Conservation (phyloP, 2,888 invertebrate species). For the Augochlorella aurata region DNA sequence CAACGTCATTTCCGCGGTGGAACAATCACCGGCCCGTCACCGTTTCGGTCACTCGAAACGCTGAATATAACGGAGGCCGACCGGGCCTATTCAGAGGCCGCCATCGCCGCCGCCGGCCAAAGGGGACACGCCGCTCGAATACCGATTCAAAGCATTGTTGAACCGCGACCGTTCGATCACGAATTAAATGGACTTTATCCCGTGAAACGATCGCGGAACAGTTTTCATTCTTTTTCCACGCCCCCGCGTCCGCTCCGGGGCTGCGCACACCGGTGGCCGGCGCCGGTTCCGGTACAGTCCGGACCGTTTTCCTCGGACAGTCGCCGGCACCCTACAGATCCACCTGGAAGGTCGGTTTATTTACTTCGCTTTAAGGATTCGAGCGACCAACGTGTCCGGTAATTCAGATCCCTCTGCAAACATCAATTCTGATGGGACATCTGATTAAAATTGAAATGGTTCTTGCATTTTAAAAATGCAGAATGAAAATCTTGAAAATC, state of each 20-base stretch:
- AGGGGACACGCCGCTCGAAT: slow-evolving; percentile 19
- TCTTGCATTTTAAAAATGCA: too few species aligned
- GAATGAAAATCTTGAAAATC: too few species aligned
- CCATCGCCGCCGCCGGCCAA: slow-evolving; percentile 7
- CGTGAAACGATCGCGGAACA: slow-evolving; percentile 35
- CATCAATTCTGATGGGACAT: too few species aligned
- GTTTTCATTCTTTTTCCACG: slow-evolving; percentile 16
- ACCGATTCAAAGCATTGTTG: slow-evolving; percentile 40
- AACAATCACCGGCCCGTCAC: slow-evolving; percentile 49
- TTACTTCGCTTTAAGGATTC: too few species aligned
- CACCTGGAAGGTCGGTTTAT: neutral
- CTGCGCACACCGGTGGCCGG: neutral
- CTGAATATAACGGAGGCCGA: slow-evolving; percentile 31
- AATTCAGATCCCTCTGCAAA: too few species aligned
- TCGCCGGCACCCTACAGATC: neutral
- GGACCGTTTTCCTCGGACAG: neutral
- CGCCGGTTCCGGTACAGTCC: neutral
- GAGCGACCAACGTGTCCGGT: too few species aligned
- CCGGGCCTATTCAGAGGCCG: slow-evolving; percentile 26
- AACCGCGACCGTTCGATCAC: slow-evolving; percentile 38
- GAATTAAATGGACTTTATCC: slow-evolving; percentile 40
- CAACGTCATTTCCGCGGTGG: slow-evolving; percentile 61
- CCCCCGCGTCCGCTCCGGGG: neutral
- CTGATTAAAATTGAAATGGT: too few species aligned
- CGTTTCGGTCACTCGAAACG: slow-evolving; percentile 47